phyloP scores from a whole-genome alignment of 2,888 invertebrate genomes.

The Hirtodrosophila alboralis region DNA sequence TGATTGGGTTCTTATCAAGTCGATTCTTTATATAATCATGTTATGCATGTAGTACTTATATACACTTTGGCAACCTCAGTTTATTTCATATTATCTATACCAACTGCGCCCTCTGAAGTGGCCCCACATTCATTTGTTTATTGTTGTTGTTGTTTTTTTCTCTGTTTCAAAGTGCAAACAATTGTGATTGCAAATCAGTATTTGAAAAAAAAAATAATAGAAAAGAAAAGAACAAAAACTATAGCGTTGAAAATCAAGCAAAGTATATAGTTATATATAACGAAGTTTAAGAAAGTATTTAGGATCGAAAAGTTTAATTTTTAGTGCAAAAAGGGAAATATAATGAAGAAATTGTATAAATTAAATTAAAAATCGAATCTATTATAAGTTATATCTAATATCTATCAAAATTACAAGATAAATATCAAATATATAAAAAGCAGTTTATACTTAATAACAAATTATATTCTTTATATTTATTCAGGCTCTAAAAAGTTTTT shows the following conservation, averaged over 20 bases:
- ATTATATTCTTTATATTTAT: too few species aligned
- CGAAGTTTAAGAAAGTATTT: background rate
- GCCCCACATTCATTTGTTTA: constrained; percentile 33
- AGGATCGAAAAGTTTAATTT: constrained; percentile 3
- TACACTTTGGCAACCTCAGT: constrained; percentile 16
- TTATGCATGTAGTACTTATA: background rate
- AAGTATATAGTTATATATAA: constrained; percentile 6
- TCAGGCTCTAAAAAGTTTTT: too few species aligned
- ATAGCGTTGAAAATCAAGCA: background rate
- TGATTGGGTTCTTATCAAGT: constrained; percentile 44
- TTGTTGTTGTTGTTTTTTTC: constrained; percentile 14
- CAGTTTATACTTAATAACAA: too few species aligned
- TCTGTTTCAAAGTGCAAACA: constrained; percentile 67
- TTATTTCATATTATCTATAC: constrained; percentile 48
- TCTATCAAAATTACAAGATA: too few species aligned
- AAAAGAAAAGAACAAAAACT: too few species aligned
- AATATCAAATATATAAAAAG: too few species aligned
- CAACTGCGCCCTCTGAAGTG: constrained; percentile 37
- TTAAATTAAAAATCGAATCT: too few species aligned
- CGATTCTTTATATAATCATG: constrained; percentile 25
- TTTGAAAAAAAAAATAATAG: background rate
- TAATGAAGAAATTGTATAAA: too few species aligned
- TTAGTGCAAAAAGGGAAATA: too few species aligned
- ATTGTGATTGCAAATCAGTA: constrained; percentile 45
- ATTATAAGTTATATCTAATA: too few species aligned